Percentiles rank a stretch among this genome's conserved stretches.
These are phyloP conservation scores for Borostomias antarcticus DNA, from an alignment of 2,797 vertebrate species.

Conservation along the genomic window DNA sequence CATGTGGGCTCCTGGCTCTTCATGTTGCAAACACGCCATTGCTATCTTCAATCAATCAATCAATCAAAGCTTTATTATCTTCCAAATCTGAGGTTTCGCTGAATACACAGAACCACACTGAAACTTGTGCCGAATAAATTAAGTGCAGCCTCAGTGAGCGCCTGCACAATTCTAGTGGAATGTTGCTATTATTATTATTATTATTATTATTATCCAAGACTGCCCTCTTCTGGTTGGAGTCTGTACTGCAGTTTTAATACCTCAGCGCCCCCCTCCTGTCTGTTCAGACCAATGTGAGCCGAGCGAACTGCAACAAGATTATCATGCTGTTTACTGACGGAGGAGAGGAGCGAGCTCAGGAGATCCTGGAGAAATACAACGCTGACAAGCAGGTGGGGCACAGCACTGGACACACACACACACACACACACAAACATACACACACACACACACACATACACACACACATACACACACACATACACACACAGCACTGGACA, in stretches of 20 bases:
- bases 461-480: not conserved
- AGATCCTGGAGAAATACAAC: slow-evolving; percentile 92
- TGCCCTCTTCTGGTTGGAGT: slow-evolving; percentile 72
- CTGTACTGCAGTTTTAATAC: not conserved
- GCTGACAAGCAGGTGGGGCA: slow-evolving; percentile 88
- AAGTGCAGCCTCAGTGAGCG: slow-evolving; percentile 16
- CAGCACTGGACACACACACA: not conserved
- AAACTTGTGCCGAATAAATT: no score
- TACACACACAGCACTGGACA: slow-evolving; percentile 1
- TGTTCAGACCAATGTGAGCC: slow-evolving; percentile 85
- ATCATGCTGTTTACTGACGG: slow-evolving; percentile 99
- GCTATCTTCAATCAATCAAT: no score
- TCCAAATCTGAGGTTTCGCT: no score
- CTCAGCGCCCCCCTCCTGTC: slow-evolving; percentile 46
- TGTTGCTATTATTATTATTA: no score
- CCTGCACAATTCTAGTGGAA: no score
- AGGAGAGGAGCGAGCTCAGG: slow-evolving; percentile 94
- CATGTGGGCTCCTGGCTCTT: not conserved
- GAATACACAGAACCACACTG: no score
- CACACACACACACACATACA: not conserved
- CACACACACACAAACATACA: not conserved
- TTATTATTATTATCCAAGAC: slow-evolving; percentile 53
- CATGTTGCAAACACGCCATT: no score
- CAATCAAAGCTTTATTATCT: no score
- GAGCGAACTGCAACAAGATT: slow-evolving; percentile 99